Evolutionary conservation across 2,888 invertebrate genomes (phyloP), one percentile per base, ranked within the genome.

Genomic region (Callimorpha dominula): DNA sequence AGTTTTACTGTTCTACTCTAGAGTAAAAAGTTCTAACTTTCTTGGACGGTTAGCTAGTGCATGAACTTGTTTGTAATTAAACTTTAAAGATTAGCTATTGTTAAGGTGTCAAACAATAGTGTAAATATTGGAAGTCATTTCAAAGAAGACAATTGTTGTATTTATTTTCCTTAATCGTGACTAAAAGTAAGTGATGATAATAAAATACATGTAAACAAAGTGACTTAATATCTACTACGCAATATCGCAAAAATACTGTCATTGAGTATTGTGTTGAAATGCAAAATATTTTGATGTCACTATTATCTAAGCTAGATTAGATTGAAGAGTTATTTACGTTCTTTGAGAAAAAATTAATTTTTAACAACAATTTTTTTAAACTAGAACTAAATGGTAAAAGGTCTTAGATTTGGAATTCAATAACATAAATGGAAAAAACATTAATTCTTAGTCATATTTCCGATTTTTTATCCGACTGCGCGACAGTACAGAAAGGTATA

Each of bases 201-300:
- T 31, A 49, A 68, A 43, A 46, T 14, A 46, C 31, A 66, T 63
- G 76, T 73, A 76, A 81, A 81, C 81, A 76, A 81, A 76, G 68
- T 65, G 62, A 64, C 71, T 60, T 57, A 60, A 11, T n/a, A 68
- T 60, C 68, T 68, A 78, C 80, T 82, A 70, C 82, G 82, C 78
- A 80, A 67, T 67, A 60, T 68, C 12, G 54, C 46, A 60, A 12
- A 65, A 64, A 65, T 52, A 66, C 64, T 76, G 76, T 75, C 73
- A 75, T 60, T 60, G 49, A 72, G 31, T 11, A 68, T 71, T 74
- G 72, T 68, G 50, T 70, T 70, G 63, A 64, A 57, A 54, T 52
- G 50, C 40, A 65, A 71, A 71, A 66, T 62, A 31, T 67, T 69
- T 69, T 54, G 5, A 65, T 20, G 57, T 40, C 43, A 20, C 4